Percentiles rank a stretch among this genome's conserved stretches.
Conservation (phyloP, 2,888 invertebrate species). For the Chloromyia formosa region DNA sequence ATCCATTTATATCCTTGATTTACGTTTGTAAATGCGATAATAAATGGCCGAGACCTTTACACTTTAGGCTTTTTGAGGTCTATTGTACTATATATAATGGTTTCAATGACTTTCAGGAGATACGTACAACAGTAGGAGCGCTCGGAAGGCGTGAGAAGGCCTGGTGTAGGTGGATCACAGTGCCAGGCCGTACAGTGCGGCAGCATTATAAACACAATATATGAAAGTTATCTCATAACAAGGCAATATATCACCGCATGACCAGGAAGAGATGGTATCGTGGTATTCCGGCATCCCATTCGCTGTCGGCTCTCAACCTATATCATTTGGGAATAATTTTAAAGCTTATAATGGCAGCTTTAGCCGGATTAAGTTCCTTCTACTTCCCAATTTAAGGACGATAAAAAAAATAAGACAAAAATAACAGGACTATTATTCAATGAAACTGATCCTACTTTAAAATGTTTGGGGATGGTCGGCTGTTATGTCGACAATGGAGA, state of each 20-base stretch:
- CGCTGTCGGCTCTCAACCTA: constrained; percentile 19
- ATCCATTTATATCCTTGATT: constrained; percentile 60
- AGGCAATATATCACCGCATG: constrained; percentile 40
- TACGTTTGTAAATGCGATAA: constrained; percentile 52
- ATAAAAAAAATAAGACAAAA: background rate
- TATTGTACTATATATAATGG: constrained; percentile 28
- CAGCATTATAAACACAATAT: constrained; percentile 33
- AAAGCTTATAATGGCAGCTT: constrained; percentile 40
- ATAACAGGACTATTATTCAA: background rate
- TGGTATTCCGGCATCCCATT: constrained; percentile 31
- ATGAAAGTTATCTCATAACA: constrained; percentile 43
- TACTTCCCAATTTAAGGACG: background rate
- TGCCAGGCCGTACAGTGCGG: no score
- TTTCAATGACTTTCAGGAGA: constrained; percentile 43
- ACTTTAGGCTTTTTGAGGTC: constrained; percentile 37
- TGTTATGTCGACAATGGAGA: background rate
- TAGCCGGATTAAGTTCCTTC: constrained; percentile 20
- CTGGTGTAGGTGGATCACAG: background rate
- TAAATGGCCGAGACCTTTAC: constrained; percentile 41
- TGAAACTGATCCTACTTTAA: background rate
- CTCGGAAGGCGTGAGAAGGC: background rate
- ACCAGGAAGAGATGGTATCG: constrained; percentile 38
- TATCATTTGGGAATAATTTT: constrained; percentile 25
- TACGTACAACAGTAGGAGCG: background rate
- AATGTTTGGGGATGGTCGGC: background rate